Evolutionary conservation across 2,113 vertebrate species (phyloP).

Genomic region (Galbula dea): DNA sequence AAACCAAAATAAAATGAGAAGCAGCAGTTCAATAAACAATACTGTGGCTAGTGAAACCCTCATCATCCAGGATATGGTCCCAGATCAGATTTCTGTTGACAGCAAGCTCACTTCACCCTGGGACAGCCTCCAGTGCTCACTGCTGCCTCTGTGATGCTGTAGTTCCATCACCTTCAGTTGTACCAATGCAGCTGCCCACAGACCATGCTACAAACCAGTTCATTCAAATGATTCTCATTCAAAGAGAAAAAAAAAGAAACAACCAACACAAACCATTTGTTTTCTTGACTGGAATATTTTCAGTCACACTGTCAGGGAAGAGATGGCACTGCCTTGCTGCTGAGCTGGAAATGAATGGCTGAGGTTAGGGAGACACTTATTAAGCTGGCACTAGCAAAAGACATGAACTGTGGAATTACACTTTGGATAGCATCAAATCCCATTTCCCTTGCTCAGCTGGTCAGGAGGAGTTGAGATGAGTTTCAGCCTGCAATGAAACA

Average conservation of each 20-base stretch:
- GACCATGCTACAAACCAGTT: neutral
- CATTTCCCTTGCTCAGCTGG: conserved; percentile 51
- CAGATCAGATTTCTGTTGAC: conserved; percentile 1
- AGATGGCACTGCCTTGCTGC: neutral
- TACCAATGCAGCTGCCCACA: fast-evolving
- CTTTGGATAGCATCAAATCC: conserved; percentile 31
- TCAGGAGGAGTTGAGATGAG: conserved; percentile 12
- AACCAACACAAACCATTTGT: neutral
- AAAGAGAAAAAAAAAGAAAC: neutral
- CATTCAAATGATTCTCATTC: neutral
- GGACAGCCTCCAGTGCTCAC: neutral
- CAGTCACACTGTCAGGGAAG: neutral
- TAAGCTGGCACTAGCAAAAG: neutral
- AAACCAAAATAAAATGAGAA: neutral
- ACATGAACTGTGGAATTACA: conserved; percentile 40
- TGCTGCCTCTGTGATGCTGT: neutral
- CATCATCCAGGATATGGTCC: neutral
- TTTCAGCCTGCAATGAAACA: conserved; percentile 30
- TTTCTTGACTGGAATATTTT: neutral
- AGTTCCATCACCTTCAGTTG: neutral
- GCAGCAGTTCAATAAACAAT: neutral
- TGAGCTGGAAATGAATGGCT: conserved; percentile 51
- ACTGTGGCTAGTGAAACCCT: neutral
- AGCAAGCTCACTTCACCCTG: neutral
- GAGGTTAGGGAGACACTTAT: conserved; percentile 7